Evolutionary conservation across 2,888 invertebrate species (phyloP).

Genomic region (Hesperia comma): DNA sequence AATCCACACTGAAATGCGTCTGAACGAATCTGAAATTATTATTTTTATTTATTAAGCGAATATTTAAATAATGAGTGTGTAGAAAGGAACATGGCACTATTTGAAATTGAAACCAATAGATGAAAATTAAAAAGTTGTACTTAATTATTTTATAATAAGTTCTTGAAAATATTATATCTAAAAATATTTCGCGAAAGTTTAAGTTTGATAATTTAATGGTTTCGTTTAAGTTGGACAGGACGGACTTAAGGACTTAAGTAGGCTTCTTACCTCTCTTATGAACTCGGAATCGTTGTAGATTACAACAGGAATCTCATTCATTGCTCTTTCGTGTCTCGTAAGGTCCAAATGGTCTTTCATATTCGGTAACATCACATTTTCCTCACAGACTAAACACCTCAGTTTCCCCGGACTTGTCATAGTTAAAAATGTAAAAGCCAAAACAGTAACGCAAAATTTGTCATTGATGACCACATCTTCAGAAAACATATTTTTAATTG

Average conservation of each 20-base stretch:
- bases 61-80: too few relatives aligned
- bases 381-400: conserved; percentile 47
- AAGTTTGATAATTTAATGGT: too few relatives aligned
- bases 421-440: conserved; percentile 45
- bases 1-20: conserved; percentile 53
- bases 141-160: too few relatives aligned
- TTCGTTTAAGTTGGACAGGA: too few relatives aligned
- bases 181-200: too few relatives aligned
- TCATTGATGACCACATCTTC: conserved; percentile 52
- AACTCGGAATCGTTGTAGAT: conserved; percentile 52
- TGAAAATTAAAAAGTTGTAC: too few relatives aligned
- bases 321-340: conserved; percentile 36
- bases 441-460: conserved; percentile 46
- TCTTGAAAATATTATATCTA: too few relatives aligned
- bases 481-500: conserved; percentile 35
- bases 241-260: too few relatives aligned
- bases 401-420: conserved; percentile 2
- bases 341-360: conserved; percentile 39
- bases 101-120: too few relatives aligned
- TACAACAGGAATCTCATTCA: conserved; percentile 45
- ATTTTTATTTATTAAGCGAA: too few relatives aligned
- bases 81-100: too few relatives aligned
- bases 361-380: conserved; percentile 16
- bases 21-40: conserved; percentile 42
- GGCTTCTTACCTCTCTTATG: conserved; percentile 60